These are phyloP conservation scores for Eupeodes corollae DNA, from an alignment of 1,140 invertebrate species.

Conservation along the genomic window DNA sequence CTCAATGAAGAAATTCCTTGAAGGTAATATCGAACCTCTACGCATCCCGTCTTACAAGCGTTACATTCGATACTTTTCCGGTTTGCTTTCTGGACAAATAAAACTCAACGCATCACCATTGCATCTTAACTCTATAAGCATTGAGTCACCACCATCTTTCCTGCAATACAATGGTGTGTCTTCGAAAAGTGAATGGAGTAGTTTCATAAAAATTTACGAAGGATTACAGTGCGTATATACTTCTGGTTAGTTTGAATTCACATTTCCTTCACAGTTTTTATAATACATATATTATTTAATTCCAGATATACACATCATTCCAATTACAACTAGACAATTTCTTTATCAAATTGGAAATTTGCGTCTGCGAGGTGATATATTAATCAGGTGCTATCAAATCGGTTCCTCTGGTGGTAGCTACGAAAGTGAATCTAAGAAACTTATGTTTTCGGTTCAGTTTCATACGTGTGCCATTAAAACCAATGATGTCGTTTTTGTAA, in stretches of 20 bases:
- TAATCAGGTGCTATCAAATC: constrained; percentile 61
- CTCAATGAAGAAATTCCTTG: constrained; percentile 66
- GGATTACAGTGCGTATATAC: constrained; percentile 62
- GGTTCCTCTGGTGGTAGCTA: neutral
- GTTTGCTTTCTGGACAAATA: constrained; percentile 51
- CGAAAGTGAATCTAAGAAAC: constrained; percentile 28
- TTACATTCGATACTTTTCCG: constrained; percentile 57
- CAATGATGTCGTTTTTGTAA: constrained; percentile 1
- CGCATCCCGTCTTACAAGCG: constrained; percentile 61
- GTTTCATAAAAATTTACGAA: constrained; percentile 55
- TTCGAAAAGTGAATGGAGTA: constrained; percentile 52
- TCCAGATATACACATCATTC: constrained; percentile 9
- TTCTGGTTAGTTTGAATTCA: constrained; percentile 35
- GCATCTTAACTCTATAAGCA: constrained; percentile 37
- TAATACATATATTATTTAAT: neutral
- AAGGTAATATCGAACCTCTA: constrained; percentile 57
- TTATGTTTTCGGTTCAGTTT: constrained; percentile 39
- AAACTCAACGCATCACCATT: constrained; percentile 51
- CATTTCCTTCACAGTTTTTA: neutral
- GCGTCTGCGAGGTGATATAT: constrained; percentile 59
- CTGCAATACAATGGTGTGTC: constrained; percentile 22
- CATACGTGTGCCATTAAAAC: constrained; percentile 8
- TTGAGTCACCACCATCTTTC: constrained; percentile 8
- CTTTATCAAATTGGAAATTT: constrained; percentile 26
- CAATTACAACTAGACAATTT: constrained; percentile 10